Evolutionary conservation across 2,888 invertebrate species (phyloP).

Genomic region (Anagyrus pseudococci): DNA sequence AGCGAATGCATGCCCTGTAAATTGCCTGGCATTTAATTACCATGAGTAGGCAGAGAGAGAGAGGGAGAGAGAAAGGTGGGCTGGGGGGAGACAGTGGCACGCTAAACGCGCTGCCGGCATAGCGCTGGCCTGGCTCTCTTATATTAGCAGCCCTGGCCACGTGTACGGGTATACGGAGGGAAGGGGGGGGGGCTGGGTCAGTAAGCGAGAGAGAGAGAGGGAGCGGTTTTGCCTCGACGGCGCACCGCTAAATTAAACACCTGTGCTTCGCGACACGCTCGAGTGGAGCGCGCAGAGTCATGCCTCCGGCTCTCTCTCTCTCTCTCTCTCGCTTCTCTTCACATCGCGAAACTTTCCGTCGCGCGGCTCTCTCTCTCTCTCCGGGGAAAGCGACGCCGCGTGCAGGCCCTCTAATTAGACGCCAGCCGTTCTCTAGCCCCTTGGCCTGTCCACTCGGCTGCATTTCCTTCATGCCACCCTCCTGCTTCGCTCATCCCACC

Average conservation of each 20-base stretch:
- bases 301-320: neutral
- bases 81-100: too few species aligned
- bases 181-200: too few species aligned
- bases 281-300: conserved; percentile 41
- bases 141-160: conserved; percentile 39
- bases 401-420: neutral
- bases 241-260: conserved; percentile 55
- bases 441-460: neutral
- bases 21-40: conserved; percentile 61
- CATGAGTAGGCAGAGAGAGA: conserved; percentile 54
- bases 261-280: conserved; percentile 45
- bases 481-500: neutral
- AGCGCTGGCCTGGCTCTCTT: conserved; percentile 26
- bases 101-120: conserved; percentile 46
- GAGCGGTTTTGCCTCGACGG: conserved; percentile 30
- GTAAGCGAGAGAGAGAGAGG: too few species aligned
- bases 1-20: conserved; percentile 48
- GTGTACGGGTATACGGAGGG: too few species aligned
- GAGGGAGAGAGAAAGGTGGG: too few species aligned
- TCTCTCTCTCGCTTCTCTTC: neutral
- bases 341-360: neutral
- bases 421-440: too few species aligned
- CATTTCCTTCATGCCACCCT: neutral
- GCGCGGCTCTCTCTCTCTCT: too few species aligned
- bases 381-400: neutral